phyloP scores from a whole-genome alignment of 2,888 invertebrate species.

The Mimas tiliae region DNA sequence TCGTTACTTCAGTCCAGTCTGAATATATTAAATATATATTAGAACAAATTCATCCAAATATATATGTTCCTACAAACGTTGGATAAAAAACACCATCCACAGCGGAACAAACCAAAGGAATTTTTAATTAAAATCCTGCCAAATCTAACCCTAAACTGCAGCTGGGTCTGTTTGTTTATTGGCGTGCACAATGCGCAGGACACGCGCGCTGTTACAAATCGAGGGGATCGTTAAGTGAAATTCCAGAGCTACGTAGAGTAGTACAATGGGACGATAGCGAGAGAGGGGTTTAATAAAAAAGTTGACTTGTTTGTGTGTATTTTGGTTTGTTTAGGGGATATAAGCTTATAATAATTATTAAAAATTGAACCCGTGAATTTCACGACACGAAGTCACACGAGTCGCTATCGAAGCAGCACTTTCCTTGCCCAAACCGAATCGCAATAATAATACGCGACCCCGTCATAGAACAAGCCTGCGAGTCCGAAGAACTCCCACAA shows the following conservation, averaged over 20 bases:
- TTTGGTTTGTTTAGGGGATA: neutral
- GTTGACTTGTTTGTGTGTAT: neutral
- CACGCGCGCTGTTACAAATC: conserved; percentile 41
- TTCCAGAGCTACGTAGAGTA: conserved; percentile 34
- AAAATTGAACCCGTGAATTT: neutral
- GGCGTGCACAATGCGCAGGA: conserved; percentile 37
- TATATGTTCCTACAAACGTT: neutral
- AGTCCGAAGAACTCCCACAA: too few relatives aligned
- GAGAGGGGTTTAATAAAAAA: conserved; percentile 22
- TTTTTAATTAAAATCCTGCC: conserved; percentile 57
- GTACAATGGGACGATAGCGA: neutral
- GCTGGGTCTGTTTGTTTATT: conserved; percentile 52
- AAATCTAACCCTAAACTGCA: conserved; percentile 49
- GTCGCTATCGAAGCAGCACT: too few relatives aligned
- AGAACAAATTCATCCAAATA: too few relatives aligned
- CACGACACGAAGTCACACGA: too few relatives aligned
- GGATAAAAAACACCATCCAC: neutral
- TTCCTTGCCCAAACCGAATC: too few relatives aligned
- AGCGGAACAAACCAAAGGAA: conserved; percentile 33
- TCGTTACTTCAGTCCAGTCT: too few relatives aligned
- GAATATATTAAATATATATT: too few relatives aligned
- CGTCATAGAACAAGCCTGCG: too few relatives aligned
- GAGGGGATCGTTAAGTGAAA: conserved; percentile 38
- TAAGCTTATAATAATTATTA: neutral
- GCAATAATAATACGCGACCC: too few relatives aligned